Base-by-base conservation (phyloP, 2,113 vertebrate species). In the Alosa alosa region DNA sequence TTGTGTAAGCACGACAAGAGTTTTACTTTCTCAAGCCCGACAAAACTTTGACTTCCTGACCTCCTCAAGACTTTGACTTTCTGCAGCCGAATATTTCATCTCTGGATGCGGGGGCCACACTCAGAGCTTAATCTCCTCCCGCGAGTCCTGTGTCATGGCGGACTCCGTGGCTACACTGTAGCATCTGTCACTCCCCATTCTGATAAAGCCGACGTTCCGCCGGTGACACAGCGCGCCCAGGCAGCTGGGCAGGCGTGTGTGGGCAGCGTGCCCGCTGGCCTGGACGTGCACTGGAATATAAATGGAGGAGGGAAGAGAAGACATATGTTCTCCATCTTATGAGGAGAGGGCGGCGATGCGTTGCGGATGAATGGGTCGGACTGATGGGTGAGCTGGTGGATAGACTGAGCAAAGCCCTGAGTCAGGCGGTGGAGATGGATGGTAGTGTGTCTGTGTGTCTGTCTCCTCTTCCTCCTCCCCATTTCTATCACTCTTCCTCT, bases 281-380 rank as follows among this genome's bases (percentile, higher is more conserved):
- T 18, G 55, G 55, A 7, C 55, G 46, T 52, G 82, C 10, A 45
- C 50, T 81, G 20, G 86, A 41, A 85, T 83, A 84, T 25, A 87
- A 84, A 86, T 81, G 82, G 72, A 81, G 55, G 20, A 82, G 10
- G 10, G 39, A 47, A 84, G 41, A 39, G 52, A n/a, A 75, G 84
- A 84, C 86, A 75, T 39, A 84, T 81, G 83, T 87, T 83, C 44
- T 82, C 82, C 36, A 64, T 57, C 49, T 86, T 49, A 75, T 39
- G 46, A 82, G 55, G 50, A 52, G 50, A 15, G 50, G 50, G 10
- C 50, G 50, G 50, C 3, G 50, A 17, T 60, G 18, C 55, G 55
- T 60, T 22, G 55, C 55, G 18, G 55, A 7, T 22, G 55, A 20
- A 60, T 60, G 55, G 18, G 18, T 60, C 6, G 18, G 55, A 22